phyloP scores from a whole-genome alignment of 2,797 vertebrate genomes.

The Fringilla coelebs region DNA sequence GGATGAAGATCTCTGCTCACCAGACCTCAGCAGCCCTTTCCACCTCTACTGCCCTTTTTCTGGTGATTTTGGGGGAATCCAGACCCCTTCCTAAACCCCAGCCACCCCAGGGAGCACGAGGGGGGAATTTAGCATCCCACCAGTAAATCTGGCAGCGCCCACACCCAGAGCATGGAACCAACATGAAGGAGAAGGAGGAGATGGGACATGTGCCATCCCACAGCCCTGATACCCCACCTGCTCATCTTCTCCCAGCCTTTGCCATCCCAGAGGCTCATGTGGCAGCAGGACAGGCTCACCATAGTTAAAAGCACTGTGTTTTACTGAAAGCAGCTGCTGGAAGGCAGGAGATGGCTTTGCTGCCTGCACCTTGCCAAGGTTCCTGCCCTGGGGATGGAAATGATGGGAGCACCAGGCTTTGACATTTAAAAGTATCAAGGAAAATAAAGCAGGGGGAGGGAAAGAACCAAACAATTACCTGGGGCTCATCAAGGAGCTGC shows the following conservation, averaged over 20 bases:
- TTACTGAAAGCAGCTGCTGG: conserved; percentile 1
- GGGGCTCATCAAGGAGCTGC: conserved; percentile 47
- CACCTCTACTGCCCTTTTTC: not conserved
- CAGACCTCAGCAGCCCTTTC: not conserved
- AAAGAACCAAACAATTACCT: conserved; percentile 51
- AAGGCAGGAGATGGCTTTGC: not conserved
- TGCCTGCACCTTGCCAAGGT: not conserved
- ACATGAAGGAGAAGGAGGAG: not conserved
- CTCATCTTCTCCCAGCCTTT: not conserved
- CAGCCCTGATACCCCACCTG: not conserved
- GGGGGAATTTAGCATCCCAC: not conserved
- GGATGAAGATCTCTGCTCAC: not conserved
- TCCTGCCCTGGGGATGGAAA: not conserved
- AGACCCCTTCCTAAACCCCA: not conserved
- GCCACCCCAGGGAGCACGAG: rapidly evolving
- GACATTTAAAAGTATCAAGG: conserved; percentile 44
- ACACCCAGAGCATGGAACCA: rapidly evolving
- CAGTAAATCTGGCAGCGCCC: not conserved
- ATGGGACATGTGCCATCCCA: not conserved
- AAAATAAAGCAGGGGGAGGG: not conserved
- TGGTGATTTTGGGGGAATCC: rapidly evolving
- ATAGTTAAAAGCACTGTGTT: not conserved
- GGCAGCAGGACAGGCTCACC: not conserved
- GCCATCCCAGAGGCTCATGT: not conserved
- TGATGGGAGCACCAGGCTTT: conserved; percentile 43